Base-by-base conservation (phyloP, 1,140 invertebrate genomes). In the Bathynomus jamesi region DNA sequence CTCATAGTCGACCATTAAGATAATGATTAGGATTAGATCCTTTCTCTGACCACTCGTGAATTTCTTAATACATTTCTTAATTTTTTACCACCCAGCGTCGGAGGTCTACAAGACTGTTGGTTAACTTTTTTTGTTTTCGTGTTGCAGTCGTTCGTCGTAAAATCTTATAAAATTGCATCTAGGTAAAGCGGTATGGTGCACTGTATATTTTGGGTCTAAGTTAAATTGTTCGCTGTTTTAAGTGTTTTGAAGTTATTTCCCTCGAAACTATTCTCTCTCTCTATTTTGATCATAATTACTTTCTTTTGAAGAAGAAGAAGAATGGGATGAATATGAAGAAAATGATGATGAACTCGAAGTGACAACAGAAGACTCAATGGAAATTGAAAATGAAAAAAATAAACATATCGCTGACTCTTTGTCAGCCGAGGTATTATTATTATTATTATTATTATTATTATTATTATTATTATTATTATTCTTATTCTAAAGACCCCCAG, bases 251-350 rank as follows among this genome's bases (percentile, higher is more conserved):
- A 11, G 32, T 28, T 40, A 30, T n/a, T 10, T 31, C 21, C 67
- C n/a, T 70, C 17, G 63, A 0, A 11, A 27, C 31, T 30, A 63
- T 8, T 25, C 24, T 40, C 61, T 61, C 32, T 63, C 2, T 31
- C 30, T 17, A 7, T 27, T 17, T 31, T 17, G 5, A 62, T 21
- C 32, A 27, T 46, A 62, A 46, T 0, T 13, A 31, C 32, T 71
- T 32, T 67, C 75, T 81, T 82, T 83, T 73, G 78, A 80, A 74
- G 86, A 86, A 72, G 83, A 82, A 25, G 82, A 83, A 66, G 83
- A 82, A 4, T 81, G 84, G 76, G 84, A 87, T 76, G 83, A 84
- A 64, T 53, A 81, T 28, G 72, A 70, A 29, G 53, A 40, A 28
- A 28, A 24, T n/a, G 68, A 63, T 65, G 70, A 66, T 27, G 63